phyloP scores from a whole-genome alignment of 2,113 vertebrate genomes.

The Microcebus lehilahytsara region DNA sequence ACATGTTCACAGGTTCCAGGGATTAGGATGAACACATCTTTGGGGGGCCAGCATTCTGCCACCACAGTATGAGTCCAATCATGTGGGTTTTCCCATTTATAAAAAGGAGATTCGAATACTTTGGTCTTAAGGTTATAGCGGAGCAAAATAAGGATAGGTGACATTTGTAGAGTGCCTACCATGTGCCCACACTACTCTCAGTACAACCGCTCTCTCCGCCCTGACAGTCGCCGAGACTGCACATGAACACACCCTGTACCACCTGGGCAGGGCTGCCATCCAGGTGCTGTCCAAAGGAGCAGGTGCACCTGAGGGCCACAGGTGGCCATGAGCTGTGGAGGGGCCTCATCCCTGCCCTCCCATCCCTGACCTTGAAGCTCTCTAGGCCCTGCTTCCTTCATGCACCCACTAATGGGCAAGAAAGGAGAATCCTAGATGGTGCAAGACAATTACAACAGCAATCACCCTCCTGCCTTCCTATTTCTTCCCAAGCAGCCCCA shows the following conservation, averaged over 20 bases:
- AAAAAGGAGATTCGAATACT: neutral
- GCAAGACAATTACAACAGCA: neutral
- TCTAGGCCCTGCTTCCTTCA: neutral
- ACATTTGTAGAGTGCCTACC: neutral
- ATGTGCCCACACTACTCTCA: neutral
- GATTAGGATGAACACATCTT: neutral
- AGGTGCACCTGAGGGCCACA: neutral
- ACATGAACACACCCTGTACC: fast-evolving
- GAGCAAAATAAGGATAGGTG: neutral
- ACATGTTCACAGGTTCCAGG: neutral
- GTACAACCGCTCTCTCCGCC: neutral
- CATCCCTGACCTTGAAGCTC: neutral
- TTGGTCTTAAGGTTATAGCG: neutral
- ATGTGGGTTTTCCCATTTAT: neutral
- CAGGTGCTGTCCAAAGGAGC: neutral
- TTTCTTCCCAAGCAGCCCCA: neutral
- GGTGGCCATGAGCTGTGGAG: neutral
- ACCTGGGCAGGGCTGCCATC: neutral
- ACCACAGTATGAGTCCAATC: neutral
- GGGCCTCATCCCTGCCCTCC: too few species aligned
- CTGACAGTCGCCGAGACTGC: neutral
- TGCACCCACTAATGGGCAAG: neutral
- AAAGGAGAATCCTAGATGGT: neutral
- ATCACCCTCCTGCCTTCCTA: neutral
- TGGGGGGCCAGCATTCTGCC: neutral